Base-by-base conservation (phyloP, 1,140 invertebrate genomes). In the Papilio dardanus region DNA sequence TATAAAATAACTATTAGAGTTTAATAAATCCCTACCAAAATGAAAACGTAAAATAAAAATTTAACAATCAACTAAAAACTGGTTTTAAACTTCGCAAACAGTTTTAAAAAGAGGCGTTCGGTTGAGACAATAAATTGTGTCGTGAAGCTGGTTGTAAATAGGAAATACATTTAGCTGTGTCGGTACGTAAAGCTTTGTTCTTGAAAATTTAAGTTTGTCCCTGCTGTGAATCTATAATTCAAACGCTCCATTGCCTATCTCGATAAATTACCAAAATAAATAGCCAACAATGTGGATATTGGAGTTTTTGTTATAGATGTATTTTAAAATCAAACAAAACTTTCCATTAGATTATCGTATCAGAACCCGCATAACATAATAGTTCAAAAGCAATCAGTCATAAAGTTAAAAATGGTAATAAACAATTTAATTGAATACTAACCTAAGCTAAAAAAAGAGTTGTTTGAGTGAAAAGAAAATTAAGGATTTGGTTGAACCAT, bases 41-140 rank as follows among this genome's bases (percentile, higher is more conserved):
- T n/a, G n/a, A 16, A 16, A 5, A 42, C 12, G 2, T 42, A 42
- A 21, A 24, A 21, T 54, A 21, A n/a, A 54, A 54, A 10, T 54
- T 8, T 54, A 21, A 10, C 19, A 8, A 3, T 5, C 21, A 5
- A 54, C 46, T 54, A 54, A 54, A 54, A 54, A 7, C 19, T 54
- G 46, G 10, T 19, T 50, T 50, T 50, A 50, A 50, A 50, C 7
- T 50, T 50, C 4, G 19, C 21, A 10, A 42, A 16, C 5, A 3
- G 16, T 8, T 54, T 54, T 54, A 21, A 54, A 54, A 54, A 54
- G 50, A 54, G 21, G 21, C 19, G 21, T 54, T 54, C 50, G 21
- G 46, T 54, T 54, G 16, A 54, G 24, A 54, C 50, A 54, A 54
- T 54, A 54, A 54, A 54, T 54, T 54, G 19, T 24, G 50, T 24